These are phyloP conservation scores for Platerodrilus igneus DNA, from an alignment of 2,888 invertebrate genomes.

Conservation along the genomic window DNA sequence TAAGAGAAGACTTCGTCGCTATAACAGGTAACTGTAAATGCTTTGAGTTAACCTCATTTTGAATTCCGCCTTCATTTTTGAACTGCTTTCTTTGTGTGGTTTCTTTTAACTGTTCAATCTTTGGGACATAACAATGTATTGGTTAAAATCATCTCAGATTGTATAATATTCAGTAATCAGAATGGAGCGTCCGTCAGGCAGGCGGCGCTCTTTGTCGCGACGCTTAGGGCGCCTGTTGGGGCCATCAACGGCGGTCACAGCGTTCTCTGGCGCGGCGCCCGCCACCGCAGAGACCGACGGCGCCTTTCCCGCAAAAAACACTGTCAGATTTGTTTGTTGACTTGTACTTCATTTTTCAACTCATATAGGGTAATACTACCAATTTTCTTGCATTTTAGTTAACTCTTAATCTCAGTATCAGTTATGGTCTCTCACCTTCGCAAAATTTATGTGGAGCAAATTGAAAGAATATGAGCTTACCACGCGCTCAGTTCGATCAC, in stretches of 20 bases:
- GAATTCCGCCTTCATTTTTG: background rate
- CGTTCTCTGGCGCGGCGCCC: conserved; percentile 51
- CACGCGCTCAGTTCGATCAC: no score
- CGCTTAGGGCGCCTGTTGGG: conserved; percentile 54
- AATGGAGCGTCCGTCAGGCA: conserved; percentile 39
- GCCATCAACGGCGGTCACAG: conserved; percentile 50
- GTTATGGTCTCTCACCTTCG: no score
- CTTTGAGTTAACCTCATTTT: no score
- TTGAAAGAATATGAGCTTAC: no score
- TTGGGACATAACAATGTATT: conserved; percentile 17
- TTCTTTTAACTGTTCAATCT: background rate
- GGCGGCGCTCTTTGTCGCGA: conserved; percentile 39
- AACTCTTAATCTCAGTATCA: conserved; percentile 15
- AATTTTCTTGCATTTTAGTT: conserved; percentile 24
- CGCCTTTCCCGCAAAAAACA: conserved; percentile 36
- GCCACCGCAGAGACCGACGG: conserved; percentile 36
- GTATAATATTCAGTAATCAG: conserved; percentile 39
- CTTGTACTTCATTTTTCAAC: conserved; percentile 41
- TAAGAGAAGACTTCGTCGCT: conserved; percentile 7
- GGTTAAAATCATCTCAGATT: conserved; percentile 39
- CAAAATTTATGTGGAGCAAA: no score
- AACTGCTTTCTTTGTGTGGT: background rate
- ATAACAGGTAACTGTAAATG: conserved; percentile 12
- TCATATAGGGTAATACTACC: conserved; percentile 25
- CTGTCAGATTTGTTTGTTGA: conserved; percentile 44